These are phyloP conservation scores for Temnothorax unifasciatus DNA, from an alignment of 2,888 invertebrate genomes.

Conservation along the genomic window DNA sequence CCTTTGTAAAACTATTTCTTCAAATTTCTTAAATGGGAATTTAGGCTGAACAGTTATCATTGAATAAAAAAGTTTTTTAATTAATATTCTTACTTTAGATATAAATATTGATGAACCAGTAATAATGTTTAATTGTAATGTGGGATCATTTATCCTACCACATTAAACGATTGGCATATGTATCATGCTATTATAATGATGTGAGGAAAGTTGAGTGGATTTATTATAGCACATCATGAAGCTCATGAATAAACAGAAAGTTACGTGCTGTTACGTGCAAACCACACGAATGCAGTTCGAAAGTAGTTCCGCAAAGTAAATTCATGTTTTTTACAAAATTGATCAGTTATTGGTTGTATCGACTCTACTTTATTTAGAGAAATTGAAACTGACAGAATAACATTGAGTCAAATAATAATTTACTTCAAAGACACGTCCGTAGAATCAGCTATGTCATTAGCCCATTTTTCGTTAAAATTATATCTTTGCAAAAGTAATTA, in stretches of 20 bases:
- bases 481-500: not conserved
- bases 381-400: not conserved
- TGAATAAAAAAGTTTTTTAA: not conserved
- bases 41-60: not conserved
- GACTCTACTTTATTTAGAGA: not conserved
- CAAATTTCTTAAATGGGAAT: not conserved
- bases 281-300: not conserved
- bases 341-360: not conserved
- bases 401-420: not conserved
- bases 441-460: not conserved
- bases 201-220: constrained; percentile 17
- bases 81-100: not conserved
- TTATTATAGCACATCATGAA: constrained; percentile 9
- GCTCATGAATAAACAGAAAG: constrained; percentile 47
- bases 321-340: constrained; percentile 13
- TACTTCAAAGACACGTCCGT: not conserved
- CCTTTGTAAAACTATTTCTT: not conserved
- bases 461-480: not conserved
- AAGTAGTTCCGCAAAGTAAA: constrained; percentile 40
- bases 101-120: not conserved
- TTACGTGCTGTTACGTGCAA: not conserved
- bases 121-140: not conserved
- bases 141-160: not conserved
- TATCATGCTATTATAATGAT: constrained; percentile 4
- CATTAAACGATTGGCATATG: not conserved